Evolutionary conservation across 2,888 invertebrate species (phyloP).

Genomic region (Bibio marci): DNA sequence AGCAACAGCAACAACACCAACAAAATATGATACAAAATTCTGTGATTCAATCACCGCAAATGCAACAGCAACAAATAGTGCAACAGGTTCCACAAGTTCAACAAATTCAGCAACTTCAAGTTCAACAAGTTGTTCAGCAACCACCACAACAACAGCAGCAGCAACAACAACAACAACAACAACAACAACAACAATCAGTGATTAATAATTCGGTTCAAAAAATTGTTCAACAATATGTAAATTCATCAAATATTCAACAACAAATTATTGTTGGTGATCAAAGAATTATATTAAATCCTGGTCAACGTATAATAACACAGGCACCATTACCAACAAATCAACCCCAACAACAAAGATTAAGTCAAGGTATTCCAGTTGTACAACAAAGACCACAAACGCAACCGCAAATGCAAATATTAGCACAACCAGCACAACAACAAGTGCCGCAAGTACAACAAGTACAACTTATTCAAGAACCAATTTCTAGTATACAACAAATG

Average conservation of each 20-base stretch:
- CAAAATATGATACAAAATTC: slow-evolving; percentile 1
- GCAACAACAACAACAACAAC: slow-evolving; percentile 11
- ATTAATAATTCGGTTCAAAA: slow-evolving; percentile 20
- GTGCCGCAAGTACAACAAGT: slow-evolving; percentile 13
- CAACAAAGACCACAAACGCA: slow-evolving; percentile 7
- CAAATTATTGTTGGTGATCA: slow-evolving; percentile 29
- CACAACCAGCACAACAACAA: slow-evolving; percentile 12
- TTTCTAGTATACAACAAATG: slow-evolving; percentile 13
- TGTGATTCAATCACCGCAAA: slow-evolving; percentile 3
- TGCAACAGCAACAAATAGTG: slow-evolving; percentile 7
- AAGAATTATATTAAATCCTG: slow-evolving; percentile 26
- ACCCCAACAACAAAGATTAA: neutral
- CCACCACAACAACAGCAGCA: neutral
- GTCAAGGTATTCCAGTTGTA: neutral
- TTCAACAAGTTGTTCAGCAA: neutral
- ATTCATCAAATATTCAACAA: slow-evolving; percentile 26
- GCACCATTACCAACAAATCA: slow-evolving; percentile 19
- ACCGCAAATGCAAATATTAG: slow-evolving; percentile 7
- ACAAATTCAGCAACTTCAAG: neutral
- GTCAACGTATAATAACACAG: slow-evolving; percentile 28
- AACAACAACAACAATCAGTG: slow-evolving; percentile 6
- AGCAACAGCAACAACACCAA: neutral
- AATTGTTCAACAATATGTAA: slow-evolving; percentile 27
- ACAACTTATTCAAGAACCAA: slow-evolving; percentile 13
- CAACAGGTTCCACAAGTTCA: too few relatives aligned